These are phyloP conservation scores for Microcebus ravelobensis DNA, from an alignment of 2,113 vertebrate species.

Conservation along the genomic window DNA sequence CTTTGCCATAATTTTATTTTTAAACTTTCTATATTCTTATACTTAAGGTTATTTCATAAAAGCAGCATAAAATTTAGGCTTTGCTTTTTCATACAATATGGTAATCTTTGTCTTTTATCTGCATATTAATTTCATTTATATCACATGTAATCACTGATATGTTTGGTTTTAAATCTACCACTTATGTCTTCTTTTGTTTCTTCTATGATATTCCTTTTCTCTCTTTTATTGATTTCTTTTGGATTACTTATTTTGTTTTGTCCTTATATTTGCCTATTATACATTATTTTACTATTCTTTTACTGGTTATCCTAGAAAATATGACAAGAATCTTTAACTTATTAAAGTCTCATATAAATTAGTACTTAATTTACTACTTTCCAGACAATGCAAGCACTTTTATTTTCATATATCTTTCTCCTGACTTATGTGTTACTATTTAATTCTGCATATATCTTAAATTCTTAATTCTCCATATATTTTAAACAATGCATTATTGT, in stretches of 20 bases:
- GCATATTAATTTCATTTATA: neutral
- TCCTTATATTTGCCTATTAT: neutral
- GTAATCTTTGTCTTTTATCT: neutral
- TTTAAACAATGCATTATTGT: neutral
- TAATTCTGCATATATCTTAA: neutral
- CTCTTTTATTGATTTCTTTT: neutral
- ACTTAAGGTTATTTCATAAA: neutral
- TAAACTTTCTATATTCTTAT: neutral
- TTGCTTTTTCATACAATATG: neutral
- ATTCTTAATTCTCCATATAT: neutral
- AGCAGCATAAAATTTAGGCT: neutral
- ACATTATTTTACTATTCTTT: neutral
- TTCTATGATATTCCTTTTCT: neutral
- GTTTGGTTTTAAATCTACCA: neutral
- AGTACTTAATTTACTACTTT: neutral
- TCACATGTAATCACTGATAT: neutral
- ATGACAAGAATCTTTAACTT: neutral
- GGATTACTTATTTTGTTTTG: neutral
- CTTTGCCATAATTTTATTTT: neutral
- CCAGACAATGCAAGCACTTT: neutral
- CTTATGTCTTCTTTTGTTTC: neutral
- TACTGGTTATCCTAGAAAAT: neutral
- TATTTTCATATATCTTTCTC: neutral
- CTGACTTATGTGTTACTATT: neutral
- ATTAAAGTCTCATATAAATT: neutral